phyloP scores from a whole-genome alignment of 2,113 vertebrate genomes.

The Enhydra lutris region DNA sequence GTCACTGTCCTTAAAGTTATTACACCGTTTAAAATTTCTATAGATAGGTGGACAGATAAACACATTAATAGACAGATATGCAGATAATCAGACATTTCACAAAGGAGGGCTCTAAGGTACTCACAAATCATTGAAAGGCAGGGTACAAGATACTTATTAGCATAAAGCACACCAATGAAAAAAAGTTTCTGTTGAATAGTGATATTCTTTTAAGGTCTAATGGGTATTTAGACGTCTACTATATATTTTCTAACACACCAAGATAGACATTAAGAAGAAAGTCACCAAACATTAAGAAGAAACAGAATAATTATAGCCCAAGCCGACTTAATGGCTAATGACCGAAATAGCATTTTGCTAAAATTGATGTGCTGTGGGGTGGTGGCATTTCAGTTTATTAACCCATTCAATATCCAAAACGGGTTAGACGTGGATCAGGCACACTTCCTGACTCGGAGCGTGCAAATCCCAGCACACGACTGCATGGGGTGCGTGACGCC shows the following conservation, averaged over 20 bases:
- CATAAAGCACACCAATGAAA: conserved; percentile 75
- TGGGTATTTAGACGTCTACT: conserved; percentile 44
- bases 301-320: conserved; percentile 29
- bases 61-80: conserved; percentile 85
- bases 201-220: conserved; percentile 75
- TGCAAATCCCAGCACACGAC: background rate
- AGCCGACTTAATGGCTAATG: background rate
- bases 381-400: background rate
- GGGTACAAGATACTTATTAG: conserved; percentile 78
- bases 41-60: conserved; percentile 85
- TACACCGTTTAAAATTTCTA: conserved; percentile 83
- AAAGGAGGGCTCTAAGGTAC: conserved; percentile 71
- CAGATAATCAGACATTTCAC: conserved; percentile 78
- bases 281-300: background rate
- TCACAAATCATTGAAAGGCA: conserved; percentile 78
- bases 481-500: fast-evolving
- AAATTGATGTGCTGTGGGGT: background rate
- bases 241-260: conserved; percentile 53
- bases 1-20: conserved; percentile 84
- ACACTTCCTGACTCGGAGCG: fast-evolving
- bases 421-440: background rate
- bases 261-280: conserved; percentile 47
- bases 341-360: conserved; percentile 18
- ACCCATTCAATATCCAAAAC: background rate
- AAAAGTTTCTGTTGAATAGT: conserved; percentile 79